Evolutionary conservation across 2,797 vertebrate genomes (phyloP).

Genomic region (Enteromius treurensis): DNA sequence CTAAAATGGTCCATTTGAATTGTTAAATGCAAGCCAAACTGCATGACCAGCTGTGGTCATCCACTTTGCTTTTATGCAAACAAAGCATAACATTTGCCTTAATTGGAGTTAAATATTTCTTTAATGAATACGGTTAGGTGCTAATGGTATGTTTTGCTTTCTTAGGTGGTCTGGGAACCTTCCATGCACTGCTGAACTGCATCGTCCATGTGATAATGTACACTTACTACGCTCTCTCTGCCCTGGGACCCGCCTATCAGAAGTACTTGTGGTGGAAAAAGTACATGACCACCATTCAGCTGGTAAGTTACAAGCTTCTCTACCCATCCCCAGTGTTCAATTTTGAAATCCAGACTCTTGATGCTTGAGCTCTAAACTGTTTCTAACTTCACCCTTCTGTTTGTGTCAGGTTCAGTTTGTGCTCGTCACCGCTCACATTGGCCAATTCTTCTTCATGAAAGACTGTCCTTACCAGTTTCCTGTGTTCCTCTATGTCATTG

Average conservation of each 20-base stretch:
- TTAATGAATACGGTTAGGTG: no score
- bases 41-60: not conserved
- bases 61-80: not conserved
- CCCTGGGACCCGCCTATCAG: constrained; percentile 83
- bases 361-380: not conserved
- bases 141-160: not conserved
- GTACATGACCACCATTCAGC: constrained; percentile 85
- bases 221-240: constrained; percentile 83
- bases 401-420: constrained; percentile 81
- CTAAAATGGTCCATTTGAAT: not conserved
- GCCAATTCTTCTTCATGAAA: constrained; percentile 83
- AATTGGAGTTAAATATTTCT: no score
- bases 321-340: not conserved
- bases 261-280: constrained; percentile 92
- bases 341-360: not conserved
- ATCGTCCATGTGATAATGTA: constrained; percentile 88
- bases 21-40: not conserved
- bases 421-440: constrained; percentile 77
- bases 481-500: constrained; percentile 83
- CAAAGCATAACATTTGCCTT: no score
- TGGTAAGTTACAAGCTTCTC: constrained; percentile 73
- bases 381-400: not conserved
- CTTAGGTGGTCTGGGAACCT: constrained; percentile 87
- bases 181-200: constrained; percentile 84
- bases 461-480: constrained; percentile 85